phyloP scores from a whole-genome alignment of 1,140 invertebrate genomes.

The Linepithema humile region DNA sequence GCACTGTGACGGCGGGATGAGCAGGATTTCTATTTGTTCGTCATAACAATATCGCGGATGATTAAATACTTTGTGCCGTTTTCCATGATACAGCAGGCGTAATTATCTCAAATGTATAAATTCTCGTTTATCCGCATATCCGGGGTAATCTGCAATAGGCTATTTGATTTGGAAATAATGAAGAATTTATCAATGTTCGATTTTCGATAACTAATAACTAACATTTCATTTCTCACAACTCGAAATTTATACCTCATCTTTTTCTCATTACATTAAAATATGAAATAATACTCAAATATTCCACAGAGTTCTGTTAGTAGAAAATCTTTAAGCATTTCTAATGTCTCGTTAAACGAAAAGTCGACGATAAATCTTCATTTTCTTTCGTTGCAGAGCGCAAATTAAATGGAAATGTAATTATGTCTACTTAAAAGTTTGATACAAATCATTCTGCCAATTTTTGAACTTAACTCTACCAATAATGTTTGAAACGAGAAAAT shows the following conservation, averaged over 20 bases:
- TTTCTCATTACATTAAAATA: not conserved
- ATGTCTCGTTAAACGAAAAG: not conserved
- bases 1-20: not conserved
- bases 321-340: not conserved
- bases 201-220: not conserved
- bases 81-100: not conserved
- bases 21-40: not conserved
- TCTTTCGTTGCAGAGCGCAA: not conserved
- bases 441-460: not conserved
- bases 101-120: slow-evolving; percentile 28
- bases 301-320: not conserved
- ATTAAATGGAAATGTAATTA: not conserved
- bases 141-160: slow-evolving; percentile 1
- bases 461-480: not conserved
- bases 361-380: not conserved
- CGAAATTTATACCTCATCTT: not conserved
- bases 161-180: slow-evolving; percentile 13
- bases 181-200: slow-evolving; percentile 11
- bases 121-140: not conserved
- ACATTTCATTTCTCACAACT: not conserved
- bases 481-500: not conserved
- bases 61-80: slow-evolving; percentile 41
- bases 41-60: slow-evolving; percentile 14
- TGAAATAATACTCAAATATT: not conserved
- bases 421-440: not conserved